Percentiles rank a stretch among this genome's conserved stretches.
These are phyloP conservation scores for Andrena haemorrhoa DNA, from an alignment of 2,888 invertebrate species.

Conservation along the genomic window DNA sequence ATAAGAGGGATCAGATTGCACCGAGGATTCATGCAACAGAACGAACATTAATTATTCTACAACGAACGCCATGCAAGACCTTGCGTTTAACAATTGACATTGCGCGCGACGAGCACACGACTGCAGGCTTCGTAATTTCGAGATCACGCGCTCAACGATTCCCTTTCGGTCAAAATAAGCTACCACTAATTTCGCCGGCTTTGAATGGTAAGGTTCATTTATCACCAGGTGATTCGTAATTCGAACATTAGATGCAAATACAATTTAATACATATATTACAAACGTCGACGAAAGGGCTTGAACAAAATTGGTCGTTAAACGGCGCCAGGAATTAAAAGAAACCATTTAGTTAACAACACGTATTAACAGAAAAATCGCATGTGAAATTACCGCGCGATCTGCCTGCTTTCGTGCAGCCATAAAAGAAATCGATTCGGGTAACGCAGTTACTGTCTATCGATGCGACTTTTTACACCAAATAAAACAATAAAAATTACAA, in stretches of 20 bases:
- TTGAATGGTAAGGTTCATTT: not conserved
- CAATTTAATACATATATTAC: not conserved
- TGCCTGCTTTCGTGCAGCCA: slow-evolving; percentile 5
- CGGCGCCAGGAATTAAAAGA: not conserved
- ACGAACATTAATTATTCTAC: slow-evolving; percentile 15
- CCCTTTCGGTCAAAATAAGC: not conserved
- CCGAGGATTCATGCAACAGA: slow-evolving; percentile 61
- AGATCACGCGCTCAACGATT: slow-evolving; percentile 3
- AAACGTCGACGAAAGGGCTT: not conserved
- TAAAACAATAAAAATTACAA: slow-evolving; percentile 6
- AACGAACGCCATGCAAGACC: slow-evolving; percentile 21
- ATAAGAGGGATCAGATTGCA: slow-evolving; percentile 73
- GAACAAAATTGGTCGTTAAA: not conserved
- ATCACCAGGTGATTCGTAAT: not conserved
- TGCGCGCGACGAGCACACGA: slow-evolving; percentile 1
- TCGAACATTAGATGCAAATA: not conserved
- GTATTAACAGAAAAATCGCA: not conserved
- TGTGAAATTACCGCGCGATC: slow-evolving; percentile 5
- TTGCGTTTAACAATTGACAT: slow-evolving; percentile 47
- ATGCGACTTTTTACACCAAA: slow-evolving; percentile 8
- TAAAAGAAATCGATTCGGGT: slow-evolving; percentile 1
- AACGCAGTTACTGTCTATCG: not conserved
- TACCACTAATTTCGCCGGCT: not conserved
- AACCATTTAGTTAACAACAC: not conserved
- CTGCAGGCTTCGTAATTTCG: slow-evolving; percentile 21